Percentiles rank a stretch among this genome's conserved stretches.
These are phyloP conservation scores for Baryphthengus martii DNA, from an alignment of 2,113 vertebrate genomes.

Conservation along the genomic window DNA sequence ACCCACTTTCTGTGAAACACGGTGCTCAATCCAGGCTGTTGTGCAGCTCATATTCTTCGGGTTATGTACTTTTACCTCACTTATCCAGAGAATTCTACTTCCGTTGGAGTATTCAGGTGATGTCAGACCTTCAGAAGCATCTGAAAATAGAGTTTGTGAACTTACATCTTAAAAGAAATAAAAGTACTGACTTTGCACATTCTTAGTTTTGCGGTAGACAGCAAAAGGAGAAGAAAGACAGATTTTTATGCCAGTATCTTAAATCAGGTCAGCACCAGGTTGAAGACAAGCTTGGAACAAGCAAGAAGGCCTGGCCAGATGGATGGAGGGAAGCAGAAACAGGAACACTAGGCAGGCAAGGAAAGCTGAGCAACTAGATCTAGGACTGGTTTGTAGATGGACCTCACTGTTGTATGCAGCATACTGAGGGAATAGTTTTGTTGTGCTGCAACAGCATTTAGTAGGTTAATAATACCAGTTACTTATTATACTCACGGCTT, in stretches of 20 bases:
- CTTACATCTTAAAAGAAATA: neutral
- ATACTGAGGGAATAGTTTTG: neutral
- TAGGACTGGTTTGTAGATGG: neutral
- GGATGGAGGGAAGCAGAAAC: neutral
- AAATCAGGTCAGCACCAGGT: neutral
- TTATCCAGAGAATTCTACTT: neutral
- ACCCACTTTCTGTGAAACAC: neutral
- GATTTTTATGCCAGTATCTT: neutral
- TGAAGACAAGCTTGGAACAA: neutral
- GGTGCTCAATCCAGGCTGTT: neutral
- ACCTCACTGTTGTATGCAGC: neutral
- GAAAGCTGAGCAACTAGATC: neutral
- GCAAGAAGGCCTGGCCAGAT: neutral
- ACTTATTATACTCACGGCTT: neutral
- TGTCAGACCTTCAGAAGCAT: neutral
- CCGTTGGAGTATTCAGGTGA: neutral
- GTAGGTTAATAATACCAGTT: neutral
- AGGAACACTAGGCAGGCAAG: neutral
- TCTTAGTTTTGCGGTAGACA: neutral
- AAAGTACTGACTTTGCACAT: neutral
- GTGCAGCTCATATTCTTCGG: neutral
- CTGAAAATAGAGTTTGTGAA: neutral
- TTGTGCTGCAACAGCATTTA: neutral
- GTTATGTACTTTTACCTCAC: neutral
- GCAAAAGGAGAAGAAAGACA: neutral